Conservation (phyloP, 2,113 vertebrate genomes). For the Oceanites oceanicus region DNA sequence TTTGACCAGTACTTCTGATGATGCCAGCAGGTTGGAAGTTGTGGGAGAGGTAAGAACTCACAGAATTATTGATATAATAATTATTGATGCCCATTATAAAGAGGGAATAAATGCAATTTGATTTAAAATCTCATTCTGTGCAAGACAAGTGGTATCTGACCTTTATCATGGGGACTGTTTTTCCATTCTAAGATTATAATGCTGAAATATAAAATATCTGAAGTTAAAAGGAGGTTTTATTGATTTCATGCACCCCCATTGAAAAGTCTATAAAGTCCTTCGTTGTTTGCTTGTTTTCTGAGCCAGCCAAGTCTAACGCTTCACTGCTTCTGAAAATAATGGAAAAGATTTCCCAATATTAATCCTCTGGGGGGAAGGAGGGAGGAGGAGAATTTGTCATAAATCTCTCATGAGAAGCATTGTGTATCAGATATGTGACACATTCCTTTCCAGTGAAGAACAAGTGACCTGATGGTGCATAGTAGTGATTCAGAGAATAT, state of each 20-base stretch:
- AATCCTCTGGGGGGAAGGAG: background rate
- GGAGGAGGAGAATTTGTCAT: background rate
- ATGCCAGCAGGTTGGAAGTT: conserved; percentile 81
- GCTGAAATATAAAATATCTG: background rate
- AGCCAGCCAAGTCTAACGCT: background rate
- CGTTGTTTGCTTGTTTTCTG: background rate
- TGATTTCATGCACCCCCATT: background rate
- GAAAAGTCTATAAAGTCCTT: background rate
- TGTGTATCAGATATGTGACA: background rate
- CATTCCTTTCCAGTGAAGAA: background rate
- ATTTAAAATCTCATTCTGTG: background rate
- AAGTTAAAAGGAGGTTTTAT: background rate
- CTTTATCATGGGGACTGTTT: background rate
- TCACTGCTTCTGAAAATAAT: background rate
- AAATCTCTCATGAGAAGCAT: background rate
- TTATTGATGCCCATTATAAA: background rate
- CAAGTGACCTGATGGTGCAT: background rate
- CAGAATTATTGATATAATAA: background rate
- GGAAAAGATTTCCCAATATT: background rate
- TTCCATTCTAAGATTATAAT: background rate
- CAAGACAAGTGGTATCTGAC: background rate
- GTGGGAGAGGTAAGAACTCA: conserved; percentile 80
- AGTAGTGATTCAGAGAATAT: background rate
- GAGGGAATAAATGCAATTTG: background rate
- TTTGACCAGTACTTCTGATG: conserved; percentile 85